Evolutionary conservation across 2,888 invertebrate genomes (phyloP).

Genomic region (Leistus spinibarbis): DNA sequence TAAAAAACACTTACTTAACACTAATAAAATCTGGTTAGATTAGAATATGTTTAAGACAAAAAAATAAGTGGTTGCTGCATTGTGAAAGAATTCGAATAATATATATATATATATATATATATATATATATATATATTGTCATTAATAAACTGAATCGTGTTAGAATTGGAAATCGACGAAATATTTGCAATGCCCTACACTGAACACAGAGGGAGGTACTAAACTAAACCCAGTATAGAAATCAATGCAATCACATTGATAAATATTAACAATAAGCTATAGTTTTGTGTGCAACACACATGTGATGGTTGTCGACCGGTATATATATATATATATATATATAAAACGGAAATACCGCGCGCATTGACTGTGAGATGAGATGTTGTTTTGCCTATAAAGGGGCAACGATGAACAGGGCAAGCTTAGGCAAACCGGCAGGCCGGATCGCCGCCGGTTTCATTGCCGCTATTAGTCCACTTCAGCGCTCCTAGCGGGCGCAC

Average conservation of each 20-base stretch:
- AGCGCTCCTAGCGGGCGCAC: slow-evolving; percentile 45
- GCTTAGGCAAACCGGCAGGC: background rate
- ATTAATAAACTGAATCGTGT: no score
- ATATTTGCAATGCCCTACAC: no score
- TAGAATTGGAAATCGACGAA: no score
- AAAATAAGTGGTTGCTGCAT: slow-evolving; percentile 8
- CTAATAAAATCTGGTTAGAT: background rate
- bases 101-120: no score
- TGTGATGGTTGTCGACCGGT: no score
- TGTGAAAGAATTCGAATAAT: no score
- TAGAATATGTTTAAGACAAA: slow-evolving; percentile 23
- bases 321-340: background rate
- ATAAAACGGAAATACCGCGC: slow-evolving; percentile 6
- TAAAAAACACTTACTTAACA: background rate
- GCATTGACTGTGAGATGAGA: background rate
- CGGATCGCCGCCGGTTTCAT: slow-evolving; percentile 13
- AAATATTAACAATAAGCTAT: no score
- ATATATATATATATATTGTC: no score
- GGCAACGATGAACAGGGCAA: background rate
- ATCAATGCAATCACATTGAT: no score
- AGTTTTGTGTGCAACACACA: no score
- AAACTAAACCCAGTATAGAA: no score
- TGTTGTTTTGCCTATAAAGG: background rate
- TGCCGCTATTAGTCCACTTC: slow-evolving; percentile 53
- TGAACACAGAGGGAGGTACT: no score